Evolutionary conservation across 2,888 invertebrate species (phyloP), one percentile per base, ranked within the genome.

Genomic region (Pandemis heparana): DNA sequence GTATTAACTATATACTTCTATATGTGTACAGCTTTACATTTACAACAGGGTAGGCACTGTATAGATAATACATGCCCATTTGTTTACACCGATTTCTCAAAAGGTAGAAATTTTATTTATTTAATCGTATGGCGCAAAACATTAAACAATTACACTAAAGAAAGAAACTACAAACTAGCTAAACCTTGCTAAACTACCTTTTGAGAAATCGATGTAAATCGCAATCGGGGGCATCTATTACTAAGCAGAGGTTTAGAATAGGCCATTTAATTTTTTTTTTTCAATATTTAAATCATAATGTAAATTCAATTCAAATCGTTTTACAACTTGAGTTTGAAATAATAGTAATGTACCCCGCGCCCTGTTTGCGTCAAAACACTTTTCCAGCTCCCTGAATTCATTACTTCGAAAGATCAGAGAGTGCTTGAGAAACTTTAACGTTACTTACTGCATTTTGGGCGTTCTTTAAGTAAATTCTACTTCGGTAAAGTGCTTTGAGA

Each of bases 351-450:
- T 41, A 23, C 43, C 2, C 46, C 2, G 23, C 23, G 2, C 23
- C 23, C 23, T 63, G 65, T 48, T 38, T 65, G 65, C 32, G 48
- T 38, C 48, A 32, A 38, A 32, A 65, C 38, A 51, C 18, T 51
- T 65, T 23, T 7, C 23, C 10, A 43, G 23, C n/a, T 65, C 51
- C 32, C 65, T 65, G 51, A 65, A 65, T 65, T 12, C 32, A 38
- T 65, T 48, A 65, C 39, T 60, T 56, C 60, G 10, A 65, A 65
- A 38, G 48, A 65, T 51, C 16, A 38, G 64, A 64, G 48, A 23
- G 51, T 48, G 38, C 16, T 51, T 10, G n/a, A 65, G 32, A 63
- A 63, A 65, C 64, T 64, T 64, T 65, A 48, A 63, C 32, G n/a
- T 41, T 18, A 38, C 48, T 41, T 18, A 5, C 23, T 18, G 23